These are phyloP conservation scores for Liodrosophila aerea DNA, from an alignment of 2,888 invertebrate genomes.

Conservation along the genomic window DNA sequence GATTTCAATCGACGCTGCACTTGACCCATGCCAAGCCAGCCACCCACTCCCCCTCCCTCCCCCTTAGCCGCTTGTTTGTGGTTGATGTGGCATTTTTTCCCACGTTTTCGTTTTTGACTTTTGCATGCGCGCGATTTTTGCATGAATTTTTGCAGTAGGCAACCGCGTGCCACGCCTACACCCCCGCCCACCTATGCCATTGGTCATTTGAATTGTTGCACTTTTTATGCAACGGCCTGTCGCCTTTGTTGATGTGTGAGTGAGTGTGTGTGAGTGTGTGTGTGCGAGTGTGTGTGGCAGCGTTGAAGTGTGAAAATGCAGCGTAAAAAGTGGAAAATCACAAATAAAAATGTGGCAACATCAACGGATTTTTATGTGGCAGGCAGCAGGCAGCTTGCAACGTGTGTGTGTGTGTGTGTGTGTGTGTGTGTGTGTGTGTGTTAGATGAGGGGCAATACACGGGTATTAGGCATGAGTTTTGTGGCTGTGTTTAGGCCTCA, in stretches of 20 bases:
- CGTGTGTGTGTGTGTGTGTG: conserved; percentile 1
- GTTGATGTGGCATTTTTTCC: conserved; percentile 64
- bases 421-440: conserved; percentile 1
- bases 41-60: neutral
- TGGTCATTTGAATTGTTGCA: conserved; percentile 75
- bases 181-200: neutral
- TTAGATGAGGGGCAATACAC: too few species aligned
- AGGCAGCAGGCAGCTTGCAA: conserved; percentile 2
- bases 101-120: conserved; percentile 33
- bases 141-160: conserved; percentile 74
- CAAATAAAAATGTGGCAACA: conserved; percentile 45
- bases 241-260: conserved; percentile 37
- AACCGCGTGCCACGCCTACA: conserved; percentile 8
- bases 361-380: conserved; percentile 27
- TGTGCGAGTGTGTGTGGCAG: too few species aligned
- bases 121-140: conserved; percentile 58
- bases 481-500: conserved; percentile 31
- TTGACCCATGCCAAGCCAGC: conserved; percentile 28
- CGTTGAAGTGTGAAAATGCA: conserved; percentile 76
- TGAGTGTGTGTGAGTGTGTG: too few species aligned
- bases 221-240: conserved; percentile 71
- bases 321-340: conserved; percentile 29
- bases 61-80: conserved; percentile 63
- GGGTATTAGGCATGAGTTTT: conserved; percentile 27
- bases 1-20: conserved; percentile 74